Evolutionary conservation across 2,888 invertebrate genomes (phyloP).

Genomic region (Dascillus cervinus): DNA sequence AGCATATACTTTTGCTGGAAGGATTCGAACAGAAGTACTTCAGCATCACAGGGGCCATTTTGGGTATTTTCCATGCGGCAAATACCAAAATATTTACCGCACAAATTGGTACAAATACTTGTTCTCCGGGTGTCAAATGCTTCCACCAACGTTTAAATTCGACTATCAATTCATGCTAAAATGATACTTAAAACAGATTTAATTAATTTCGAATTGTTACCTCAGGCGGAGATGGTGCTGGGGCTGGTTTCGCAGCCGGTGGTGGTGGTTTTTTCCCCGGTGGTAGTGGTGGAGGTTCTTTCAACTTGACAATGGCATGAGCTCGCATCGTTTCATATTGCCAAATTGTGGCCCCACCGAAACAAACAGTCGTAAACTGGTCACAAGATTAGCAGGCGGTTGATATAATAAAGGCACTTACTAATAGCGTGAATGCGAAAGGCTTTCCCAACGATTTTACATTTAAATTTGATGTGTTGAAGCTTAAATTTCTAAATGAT

Average conservation of each 20-base stretch:
- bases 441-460: slow-evolving; percentile 51
- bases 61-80: slow-evolving; percentile 71
- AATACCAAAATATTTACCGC: slow-evolving; percentile 73
- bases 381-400: slow-evolving; percentile 9
- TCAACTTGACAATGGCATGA: slow-evolving; percentile 50
- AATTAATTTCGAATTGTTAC: no score
- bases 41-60: slow-evolving; percentile 64
- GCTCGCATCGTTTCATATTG: slow-evolving; percentile 69
- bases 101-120: slow-evolving; percentile 72
- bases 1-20: slow-evolving; percentile 63
- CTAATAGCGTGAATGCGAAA: slow-evolving; percentile 57
- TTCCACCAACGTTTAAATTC: slow-evolving; percentile 72
- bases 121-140: slow-evolving; percentile 62
- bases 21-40: slow-evolving; percentile 83
- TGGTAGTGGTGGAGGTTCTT: no score
- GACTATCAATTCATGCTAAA: no score
- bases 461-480: slow-evolving; percentile 43
- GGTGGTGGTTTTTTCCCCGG: no score
- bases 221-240: no score
- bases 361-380: slow-evolving; percentile 50
- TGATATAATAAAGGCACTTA: slow-evolving; percentile 36
- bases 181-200: no score
- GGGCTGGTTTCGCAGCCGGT: no score
- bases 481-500: slow-evolving; percentile 41
- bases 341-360: slow-evolving; percentile 74